phyloP scores from a whole-genome alignment of 1,140 invertebrate species.

The Araneus ventricosus region DNA sequence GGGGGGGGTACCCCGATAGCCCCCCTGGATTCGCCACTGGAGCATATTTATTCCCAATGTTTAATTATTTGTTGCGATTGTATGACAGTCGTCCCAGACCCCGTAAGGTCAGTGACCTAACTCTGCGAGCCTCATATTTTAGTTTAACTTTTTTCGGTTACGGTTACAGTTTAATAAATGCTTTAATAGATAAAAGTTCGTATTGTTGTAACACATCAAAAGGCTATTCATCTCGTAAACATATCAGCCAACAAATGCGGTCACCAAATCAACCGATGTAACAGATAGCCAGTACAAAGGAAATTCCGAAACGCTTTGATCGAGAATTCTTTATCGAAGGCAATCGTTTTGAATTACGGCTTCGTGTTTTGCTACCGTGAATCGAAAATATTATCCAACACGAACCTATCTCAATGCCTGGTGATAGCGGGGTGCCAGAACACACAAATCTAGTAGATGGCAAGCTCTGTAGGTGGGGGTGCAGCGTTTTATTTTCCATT shows the following conservation, averaged over 20 bases:
- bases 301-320: neutral
- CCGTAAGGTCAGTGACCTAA: neutral
- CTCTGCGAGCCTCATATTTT: neutral
- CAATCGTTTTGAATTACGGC: neutral
- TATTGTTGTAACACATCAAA: neutral
- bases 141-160: neutral
- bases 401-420: conserved; percentile 1
- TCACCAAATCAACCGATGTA: neutral
- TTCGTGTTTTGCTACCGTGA: neutral
- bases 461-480: neutral
- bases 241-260: neutral
- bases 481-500: conserved; percentile 60
- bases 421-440: neutral
- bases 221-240: neutral
- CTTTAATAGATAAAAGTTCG: too few relatives aligned
- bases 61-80: too few relatives aligned
- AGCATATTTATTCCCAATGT: too few relatives aligned
- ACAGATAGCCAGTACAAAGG: neutral
- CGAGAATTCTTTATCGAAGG: neutral
- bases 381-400: conserved; percentile 23
- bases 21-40: too few relatives aligned
- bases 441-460: neutral
- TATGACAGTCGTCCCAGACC: too few relatives aligned
- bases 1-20: too few relatives aligned
- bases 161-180: too few relatives aligned